These are phyloP conservation scores for Amblyopsis rosae DNA, from an alignment of 2,113 vertebrate species.

Conservation along the genomic window DNA sequence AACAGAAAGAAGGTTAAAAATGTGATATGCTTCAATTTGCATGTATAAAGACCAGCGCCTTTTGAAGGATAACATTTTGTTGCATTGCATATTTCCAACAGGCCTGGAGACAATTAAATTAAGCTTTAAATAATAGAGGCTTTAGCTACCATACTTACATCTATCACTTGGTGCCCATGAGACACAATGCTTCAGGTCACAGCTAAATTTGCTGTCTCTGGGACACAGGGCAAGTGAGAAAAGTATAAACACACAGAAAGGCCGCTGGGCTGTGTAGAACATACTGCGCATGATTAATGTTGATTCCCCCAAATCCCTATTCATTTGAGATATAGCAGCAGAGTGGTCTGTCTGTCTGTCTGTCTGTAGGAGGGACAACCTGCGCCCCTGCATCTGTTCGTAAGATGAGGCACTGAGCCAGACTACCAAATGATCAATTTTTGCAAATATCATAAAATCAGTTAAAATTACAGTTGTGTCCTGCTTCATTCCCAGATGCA, in stretches of 20 bases:
- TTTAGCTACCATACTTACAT: conserved; percentile 62
- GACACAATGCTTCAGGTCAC: conserved; percentile 42
- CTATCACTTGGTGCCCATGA: conserved; percentile 59
- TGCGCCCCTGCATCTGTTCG: no score
- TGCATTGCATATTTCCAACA: conserved; percentile 22
- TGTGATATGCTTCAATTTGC: conserved; percentile 4
- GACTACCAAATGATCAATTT: no score
- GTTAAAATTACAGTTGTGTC: no score
- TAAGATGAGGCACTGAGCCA: no score
- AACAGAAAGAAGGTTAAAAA: conserved; percentile 10
- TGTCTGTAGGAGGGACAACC: no score
- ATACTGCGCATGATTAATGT: conserved; percentile 65
- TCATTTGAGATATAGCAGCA: conserved; percentile 13
- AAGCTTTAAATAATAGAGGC: conserved; percentile 55
- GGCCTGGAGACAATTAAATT: conserved; percentile 35
- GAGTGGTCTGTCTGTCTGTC: no score
- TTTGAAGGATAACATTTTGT: conserved; percentile 33
- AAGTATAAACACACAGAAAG: conserved; percentile 27
- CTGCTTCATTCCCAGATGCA: no score
- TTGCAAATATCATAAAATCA: no score
- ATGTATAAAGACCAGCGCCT: conserved; percentile 5
- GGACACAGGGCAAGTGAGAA: conserved; percentile 30
- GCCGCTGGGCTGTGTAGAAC: conserved; percentile 39
- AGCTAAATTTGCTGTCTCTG: conserved; percentile 58
- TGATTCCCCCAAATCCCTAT: conserved; percentile 48